Evolutionary conservation across 1,140 invertebrate genomes (phyloP).

Genomic region (Zaprionus davidi): DNA sequence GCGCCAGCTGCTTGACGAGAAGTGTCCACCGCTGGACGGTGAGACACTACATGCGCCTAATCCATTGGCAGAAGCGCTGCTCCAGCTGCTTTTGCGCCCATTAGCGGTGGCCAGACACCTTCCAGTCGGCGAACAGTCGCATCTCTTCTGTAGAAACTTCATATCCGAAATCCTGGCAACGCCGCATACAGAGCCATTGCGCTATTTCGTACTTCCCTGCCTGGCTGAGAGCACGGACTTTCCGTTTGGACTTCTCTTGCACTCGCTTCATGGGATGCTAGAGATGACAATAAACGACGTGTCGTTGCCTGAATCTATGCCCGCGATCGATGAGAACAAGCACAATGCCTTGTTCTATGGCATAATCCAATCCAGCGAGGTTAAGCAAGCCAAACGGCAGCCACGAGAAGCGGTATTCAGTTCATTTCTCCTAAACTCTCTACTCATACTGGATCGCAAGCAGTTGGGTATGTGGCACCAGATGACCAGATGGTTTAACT

Average conservation of each 20-base stretch:
- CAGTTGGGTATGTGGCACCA: constrained; percentile 86
- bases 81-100: constrained; percentile 91
- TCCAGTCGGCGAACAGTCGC: constrained; percentile 21
- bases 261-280: constrained; percentile 45
- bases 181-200: constrained; percentile 86
- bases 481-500: neutral
- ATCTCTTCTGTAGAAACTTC: constrained; percentile 80
- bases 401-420: constrained; percentile 53
- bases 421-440: constrained; percentile 86
- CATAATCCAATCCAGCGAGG: neutral
- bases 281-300: constrained; percentile 14
- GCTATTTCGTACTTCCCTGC: constrained; percentile 86
- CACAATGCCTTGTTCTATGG: constrained; percentile 42
- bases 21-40: constrained; percentile 90
- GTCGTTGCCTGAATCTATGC: neutral
- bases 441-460: constrained; percentile 88
- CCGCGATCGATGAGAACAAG: constrained; percentile 16
- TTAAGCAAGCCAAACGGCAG: constrained; percentile 10
- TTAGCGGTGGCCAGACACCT: constrained; percentile 84
- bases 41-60: constrained; percentile 89
- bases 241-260: constrained; percentile 85
- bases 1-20: constrained; percentile 88
- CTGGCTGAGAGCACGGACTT: constrained; percentile 85
- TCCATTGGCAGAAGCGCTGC: constrained; percentile 89
- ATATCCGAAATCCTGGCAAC: constrained; percentile 85